phyloP scores from a whole-genome alignment of 2,113 vertebrate genomes.

The Mustela nigripes region DNA sequence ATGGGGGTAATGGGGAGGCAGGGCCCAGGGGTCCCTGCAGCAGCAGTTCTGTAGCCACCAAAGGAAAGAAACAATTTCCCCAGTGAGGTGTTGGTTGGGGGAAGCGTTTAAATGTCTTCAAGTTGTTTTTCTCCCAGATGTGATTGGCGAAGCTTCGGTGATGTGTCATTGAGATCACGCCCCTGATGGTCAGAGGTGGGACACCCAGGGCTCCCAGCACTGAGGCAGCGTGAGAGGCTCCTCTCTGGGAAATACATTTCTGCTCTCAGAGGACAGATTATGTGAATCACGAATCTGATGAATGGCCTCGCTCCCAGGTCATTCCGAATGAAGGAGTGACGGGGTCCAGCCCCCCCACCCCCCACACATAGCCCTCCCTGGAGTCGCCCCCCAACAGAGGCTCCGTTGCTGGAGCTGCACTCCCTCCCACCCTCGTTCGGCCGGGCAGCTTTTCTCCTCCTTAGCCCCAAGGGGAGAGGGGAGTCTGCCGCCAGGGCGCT shows the following conservation, averaged over 20 bases:
- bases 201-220: conserved; percentile 44
- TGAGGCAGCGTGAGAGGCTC: conserved; percentile 62
- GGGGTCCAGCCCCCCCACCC: neutral
- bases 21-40: neutral
- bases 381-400: neutral
- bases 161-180: neutral
- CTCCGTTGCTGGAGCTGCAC: conserved; percentile 46
- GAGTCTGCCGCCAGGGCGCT: conserved; percentile 31
- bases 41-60: neutral
- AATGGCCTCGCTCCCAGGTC: conserved; percentile 74
- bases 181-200: conserved; percentile 34
- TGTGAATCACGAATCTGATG: conserved; percentile 55
- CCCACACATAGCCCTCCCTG: conserved; percentile 39
- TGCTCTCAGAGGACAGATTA: conserved; percentile 62
- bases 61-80: neutral
- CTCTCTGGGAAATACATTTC: conserved; percentile 46
- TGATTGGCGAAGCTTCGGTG: accelerated
- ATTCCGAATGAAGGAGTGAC: conserved; percentile 61
- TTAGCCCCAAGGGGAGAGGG: conserved; percentile 64
- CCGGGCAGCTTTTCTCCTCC: conserved; percentile 75
- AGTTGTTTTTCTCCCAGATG: neutral
- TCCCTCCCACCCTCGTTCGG: neutral
- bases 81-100: accelerated
- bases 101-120: accelerated
- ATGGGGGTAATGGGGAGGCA: accelerated